Percentiles rank a stretch among this genome's conserved stretches.
These are phyloP conservation scores for Trachythela sp. DNA, from an alignment of 64 coral and sea anemone genomes.

Conservation along the genomic window DNA sequence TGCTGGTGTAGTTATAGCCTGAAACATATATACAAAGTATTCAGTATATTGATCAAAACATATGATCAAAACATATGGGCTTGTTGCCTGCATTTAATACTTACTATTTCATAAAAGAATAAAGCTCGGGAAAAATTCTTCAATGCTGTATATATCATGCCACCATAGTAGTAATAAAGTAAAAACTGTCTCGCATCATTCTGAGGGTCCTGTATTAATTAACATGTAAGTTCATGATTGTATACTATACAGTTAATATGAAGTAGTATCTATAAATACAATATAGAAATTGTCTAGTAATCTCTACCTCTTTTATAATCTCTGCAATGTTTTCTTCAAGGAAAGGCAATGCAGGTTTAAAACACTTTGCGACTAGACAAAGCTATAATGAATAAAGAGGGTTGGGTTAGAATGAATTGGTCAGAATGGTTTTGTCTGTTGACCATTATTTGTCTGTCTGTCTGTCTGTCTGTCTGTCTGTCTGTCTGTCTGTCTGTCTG, in stretches of 20 bases:
- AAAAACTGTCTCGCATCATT: conserved; percentile 76
- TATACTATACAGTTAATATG: neutral
- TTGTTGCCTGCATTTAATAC: no score
- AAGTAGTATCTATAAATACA: neutral
- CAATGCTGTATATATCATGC: conserved; percentile 93
- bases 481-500: no score
- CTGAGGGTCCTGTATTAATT: conserved; percentile 61
- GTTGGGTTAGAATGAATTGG: neutral
- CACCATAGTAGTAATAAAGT: conserved; percentile 96
- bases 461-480: neutral
- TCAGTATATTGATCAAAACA: neutral
- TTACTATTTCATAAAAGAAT: conserved; percentile 99
- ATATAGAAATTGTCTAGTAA: neutral
- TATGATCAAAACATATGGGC: no score
- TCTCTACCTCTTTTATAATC: conserved; percentile 81
- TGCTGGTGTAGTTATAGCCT: conserved; percentile 93
- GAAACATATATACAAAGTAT: neutral
- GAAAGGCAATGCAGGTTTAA: conserved; percentile 74
- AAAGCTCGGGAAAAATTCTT: conserved; percentile 92
- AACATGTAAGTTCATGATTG: no score
- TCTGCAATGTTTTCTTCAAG: conserved; percentile 77
- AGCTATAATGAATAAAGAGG: conserved; percentile 44
- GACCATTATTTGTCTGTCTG: neutral
- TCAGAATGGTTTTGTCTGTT: neutral
- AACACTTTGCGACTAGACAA: conserved; percentile 89